Percentiles rank a stretch among this genome's conserved stretches.
phyloP scores from a whole-genome alignment of 2,888 invertebrate genomes.

The Eristalis pertinax region DNA sequence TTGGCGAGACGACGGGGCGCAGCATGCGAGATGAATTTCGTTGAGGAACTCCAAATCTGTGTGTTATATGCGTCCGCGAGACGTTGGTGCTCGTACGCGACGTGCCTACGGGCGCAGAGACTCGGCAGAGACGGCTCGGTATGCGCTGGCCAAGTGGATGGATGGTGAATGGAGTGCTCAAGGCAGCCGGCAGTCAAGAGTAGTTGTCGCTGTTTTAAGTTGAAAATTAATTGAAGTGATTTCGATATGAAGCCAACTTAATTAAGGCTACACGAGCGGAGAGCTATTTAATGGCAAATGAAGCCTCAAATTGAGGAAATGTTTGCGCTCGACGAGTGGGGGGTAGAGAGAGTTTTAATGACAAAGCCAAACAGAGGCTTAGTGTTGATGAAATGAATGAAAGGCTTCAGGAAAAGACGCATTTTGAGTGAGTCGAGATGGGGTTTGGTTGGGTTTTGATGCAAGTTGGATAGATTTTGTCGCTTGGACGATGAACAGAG shows the following conservation, averaged over 20 bases:
- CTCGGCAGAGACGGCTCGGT: constrained; percentile 17
- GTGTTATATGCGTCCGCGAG: constrained; percentile 20
- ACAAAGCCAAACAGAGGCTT: background rate
- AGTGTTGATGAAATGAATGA: background rate
- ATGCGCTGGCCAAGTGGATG: constrained; percentile 4
- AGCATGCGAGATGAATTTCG: constrained; percentile 5
- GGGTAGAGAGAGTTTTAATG: background rate
- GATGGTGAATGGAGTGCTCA: constrained; percentile 8
- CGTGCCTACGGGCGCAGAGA: background rate
- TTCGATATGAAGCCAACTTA: constrained; percentile 22
- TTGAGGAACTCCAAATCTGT: constrained; percentile 42
- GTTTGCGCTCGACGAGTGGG: background rate
- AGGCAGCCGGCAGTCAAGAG: background rate
- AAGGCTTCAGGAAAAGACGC: background rate
- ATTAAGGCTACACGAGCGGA: constrained; percentile 2
- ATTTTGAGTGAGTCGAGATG: background rate
- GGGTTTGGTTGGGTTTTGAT: background rate
- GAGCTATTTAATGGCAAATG: constrained; percentile 4
- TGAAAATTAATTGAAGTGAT: constrained; percentile 33
- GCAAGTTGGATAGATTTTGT: background rate
- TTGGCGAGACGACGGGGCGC: background rate
- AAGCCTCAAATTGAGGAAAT: constrained; percentile 33
- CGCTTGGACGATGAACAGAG: background rate
- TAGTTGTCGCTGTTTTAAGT: constrained; percentile 26
- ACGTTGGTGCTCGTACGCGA: no score